Base-by-base conservation (phyloP, 2,888 invertebrate genomes). In the Cyclophora punctaria region DNA sequence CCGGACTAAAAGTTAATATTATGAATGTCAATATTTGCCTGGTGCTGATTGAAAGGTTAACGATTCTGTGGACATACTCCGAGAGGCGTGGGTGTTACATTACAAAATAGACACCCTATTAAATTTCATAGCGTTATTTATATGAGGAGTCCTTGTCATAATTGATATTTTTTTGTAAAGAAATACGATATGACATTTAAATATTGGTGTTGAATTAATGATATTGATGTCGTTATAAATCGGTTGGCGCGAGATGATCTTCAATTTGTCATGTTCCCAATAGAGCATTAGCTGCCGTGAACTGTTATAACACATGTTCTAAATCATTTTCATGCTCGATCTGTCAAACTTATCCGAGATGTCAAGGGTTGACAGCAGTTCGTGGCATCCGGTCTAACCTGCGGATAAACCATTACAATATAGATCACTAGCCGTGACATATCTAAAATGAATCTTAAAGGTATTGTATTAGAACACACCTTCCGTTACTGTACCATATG, bases 331-430 rank as follows among this genome's bases (percentile, higher is more conserved):
- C 71, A 67, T 73, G 74, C 70, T 78, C 80, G 77, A 86, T 83
- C 78, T 69, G 81, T 84, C 81, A 81, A 80, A 83, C 70, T 80
- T 79, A 85, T 83, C 79, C 79, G 62, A 66, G 63, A 78, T 77
- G 84, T 87, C 86, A 84, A 80, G 83, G 80, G 80, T 83, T 87
- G 86, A 88, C 84, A 80, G 75, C 69, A 78, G 83, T 78, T 75
- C 82, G 78, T 80, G 82, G 77, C 83, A 80, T 78, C 79, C 78
- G 78, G 67, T 69, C 58, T 75, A 75, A 79, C 74, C 76, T 75
- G 66, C 64, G 78, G 76, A 82, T 80, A 71, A 80, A 70, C 71
- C 73, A 71, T 73, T 66, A 67, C 64, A 69, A 69, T 67, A 66
- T 65, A 60, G 66, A 59, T 55, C 62, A 66, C 54, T 48, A 7